Conservation (phyloP, 2,888 invertebrate genomes). For the Lysandra bellargus region DNA sequence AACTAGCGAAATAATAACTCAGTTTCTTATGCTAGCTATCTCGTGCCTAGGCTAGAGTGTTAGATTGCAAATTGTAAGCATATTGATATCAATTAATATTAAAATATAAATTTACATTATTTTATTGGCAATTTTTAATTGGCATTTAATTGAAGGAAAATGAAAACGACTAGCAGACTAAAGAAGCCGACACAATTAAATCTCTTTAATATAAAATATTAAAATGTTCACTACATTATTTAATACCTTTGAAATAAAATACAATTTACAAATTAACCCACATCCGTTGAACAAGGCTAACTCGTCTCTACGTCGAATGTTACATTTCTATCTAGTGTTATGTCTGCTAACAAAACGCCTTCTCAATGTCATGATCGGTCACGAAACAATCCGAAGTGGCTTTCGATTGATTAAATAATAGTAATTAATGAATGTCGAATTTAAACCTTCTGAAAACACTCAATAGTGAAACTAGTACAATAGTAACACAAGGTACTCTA, state of each 20-base stretch:
- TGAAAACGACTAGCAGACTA: no score
- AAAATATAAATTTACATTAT: no score
- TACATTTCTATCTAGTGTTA: background rate
- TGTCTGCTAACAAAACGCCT: background rate
- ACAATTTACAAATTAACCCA: background rate
- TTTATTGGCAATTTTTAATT: no score
- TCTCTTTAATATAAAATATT: no score
- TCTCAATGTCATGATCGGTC: conserved; percentile 10
- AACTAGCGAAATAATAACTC: no score
- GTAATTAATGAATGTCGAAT: conserved; percentile 28
- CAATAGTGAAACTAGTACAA: background rate
- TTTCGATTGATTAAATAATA: conserved; percentile 16
- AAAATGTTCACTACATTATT: no score
- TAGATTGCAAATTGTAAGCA: no score
- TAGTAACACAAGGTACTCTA: background rate
- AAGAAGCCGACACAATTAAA: no score
- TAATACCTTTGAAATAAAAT: background rate
- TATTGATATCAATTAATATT: no score
- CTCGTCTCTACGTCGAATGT: conserved; percentile 23
- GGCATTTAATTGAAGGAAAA: no score
- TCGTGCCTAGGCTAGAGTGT: no score
- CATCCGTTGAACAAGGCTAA: conserved; percentile 18
- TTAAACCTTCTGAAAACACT: background rate
- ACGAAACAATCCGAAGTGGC: background rate
- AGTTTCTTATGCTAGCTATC: no score